Evolutionary conservation across 2,888 invertebrate species (phyloP).

Genomic region (Eristalis intricaria): DNA sequence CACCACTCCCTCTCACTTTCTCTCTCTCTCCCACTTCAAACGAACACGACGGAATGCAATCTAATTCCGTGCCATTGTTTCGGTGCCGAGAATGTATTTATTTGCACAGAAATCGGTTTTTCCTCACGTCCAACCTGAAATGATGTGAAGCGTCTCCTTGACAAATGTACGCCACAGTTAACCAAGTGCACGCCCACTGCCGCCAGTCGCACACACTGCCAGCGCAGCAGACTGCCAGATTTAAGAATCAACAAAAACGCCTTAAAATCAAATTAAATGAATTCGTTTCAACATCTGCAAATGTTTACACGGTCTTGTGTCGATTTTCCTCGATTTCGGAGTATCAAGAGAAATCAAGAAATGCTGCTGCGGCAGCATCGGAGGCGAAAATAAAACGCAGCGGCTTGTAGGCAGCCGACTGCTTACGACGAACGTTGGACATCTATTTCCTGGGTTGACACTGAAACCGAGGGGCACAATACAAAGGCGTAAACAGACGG

Average conservation of each 20-base stretch:
- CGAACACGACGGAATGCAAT: not conserved
- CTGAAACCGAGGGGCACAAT: slow-evolving; percentile 33
- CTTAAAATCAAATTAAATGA: not conserved
- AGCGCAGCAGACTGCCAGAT: not conserved
- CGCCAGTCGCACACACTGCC: not conserved
- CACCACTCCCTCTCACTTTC: not conserved
- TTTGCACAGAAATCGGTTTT: slow-evolving; percentile 40
- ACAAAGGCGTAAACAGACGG: not conserved
- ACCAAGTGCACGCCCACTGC: slow-evolving; percentile 25
- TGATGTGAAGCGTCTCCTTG: slow-evolving; percentile 34
- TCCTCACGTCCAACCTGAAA: slow-evolving; percentile 16
- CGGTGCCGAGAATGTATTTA: not conserved
- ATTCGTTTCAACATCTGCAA: not conserved
- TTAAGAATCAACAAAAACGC: not conserved
- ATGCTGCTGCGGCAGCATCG: not conserved
- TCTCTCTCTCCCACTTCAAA: not conserved
- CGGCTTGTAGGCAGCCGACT: not conserved
- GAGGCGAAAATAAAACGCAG: not conserved
- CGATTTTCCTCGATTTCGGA: not conserved
- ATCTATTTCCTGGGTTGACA: slow-evolving; percentile 64
- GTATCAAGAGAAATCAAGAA: not conserved
- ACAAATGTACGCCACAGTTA: slow-evolving; percentile 45
- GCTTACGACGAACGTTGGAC: slow-evolving; percentile 31
- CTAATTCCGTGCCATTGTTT: not conserved
- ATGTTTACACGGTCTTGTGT: not conserved